Base-by-base conservation (phyloP, 2,888 invertebrate genomes). In the Polymixis lichenea region DNA sequence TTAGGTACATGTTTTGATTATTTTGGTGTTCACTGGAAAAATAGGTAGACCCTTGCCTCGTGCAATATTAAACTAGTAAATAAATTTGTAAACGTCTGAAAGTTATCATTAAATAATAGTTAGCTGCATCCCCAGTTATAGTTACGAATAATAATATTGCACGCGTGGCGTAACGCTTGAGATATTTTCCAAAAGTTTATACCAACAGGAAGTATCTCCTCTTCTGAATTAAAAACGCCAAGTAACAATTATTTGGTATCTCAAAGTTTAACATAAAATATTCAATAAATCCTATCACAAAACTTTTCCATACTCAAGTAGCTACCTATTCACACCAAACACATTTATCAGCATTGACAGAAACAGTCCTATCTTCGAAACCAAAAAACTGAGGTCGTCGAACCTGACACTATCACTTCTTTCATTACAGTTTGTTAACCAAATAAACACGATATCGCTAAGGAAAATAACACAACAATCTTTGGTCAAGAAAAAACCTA, bases 401-500 rank as follows among this genome's bases (percentile, higher is more conserved):
- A 91, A 93, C 93, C 86, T 17, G 58, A 53, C 90, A 91, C 93
- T 95, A 94, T 95, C 95, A 92, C 91, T 94, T 93, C 95, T 91
- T 94, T 95, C 94, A 95, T 95, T 94, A 94, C 94, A 94, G 88
- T 94, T 94, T 94, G 90, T 91, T 85, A 88, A 86, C 89, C 92
- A 94, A 94, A 95, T 92, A 95, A 94, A 94, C 90, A 94, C 88
- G 95, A 94, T 95, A 95, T 92, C 92, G 89, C 87, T 84, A 92
- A 94, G 92, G 92, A 94, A 94, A 94, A 94, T 92, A 94, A 92
- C 92, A 94, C 92, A 94, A 93, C 94, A 93, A 72, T 94, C 93
- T 91, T 88, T 90, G 86, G 85, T 80, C 94, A 93, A 95, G 91
- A 91, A 89, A 88, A 87, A 88, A 88, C 73, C 73, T 91, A 92